Conservation (phyloP, 1,140 invertebrate species). For the Oryzaephilus surinamensis region DNA sequence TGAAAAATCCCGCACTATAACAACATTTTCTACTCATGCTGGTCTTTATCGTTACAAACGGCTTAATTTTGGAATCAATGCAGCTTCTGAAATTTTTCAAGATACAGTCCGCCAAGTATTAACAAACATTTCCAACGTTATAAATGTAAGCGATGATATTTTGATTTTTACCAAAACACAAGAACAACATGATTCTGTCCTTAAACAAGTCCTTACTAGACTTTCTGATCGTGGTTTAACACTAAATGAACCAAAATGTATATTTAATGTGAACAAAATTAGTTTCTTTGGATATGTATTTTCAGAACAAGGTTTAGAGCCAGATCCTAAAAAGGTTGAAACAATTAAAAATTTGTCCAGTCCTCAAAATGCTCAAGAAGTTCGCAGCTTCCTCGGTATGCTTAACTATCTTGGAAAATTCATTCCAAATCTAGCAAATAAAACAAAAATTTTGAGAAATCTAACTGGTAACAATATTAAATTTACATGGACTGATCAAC, state of each 20-base stretch:
- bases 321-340: slow-evolving; percentile 27
- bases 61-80: slow-evolving; percentile 25
- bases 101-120: slow-evolving; percentile 29
- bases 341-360: slow-evolving; percentile 30
- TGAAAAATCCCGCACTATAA: neutral
- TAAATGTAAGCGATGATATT: slow-evolving; percentile 32
- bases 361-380: slow-evolving; percentile 26
- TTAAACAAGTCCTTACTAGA: slow-evolving; percentile 21
- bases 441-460: slow-evolving; percentile 2
- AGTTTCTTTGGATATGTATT: slow-evolving; percentile 34
- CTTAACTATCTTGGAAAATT: slow-evolving; percentile 34
- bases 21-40: neutral
- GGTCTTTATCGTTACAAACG: slow-evolving; percentile 11
- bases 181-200: slow-evolving; percentile 22
- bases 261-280: slow-evolving; percentile 21
- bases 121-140: slow-evolving; percentile 16
- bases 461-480: neutral
- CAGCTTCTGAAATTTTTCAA: slow-evolving; percentile 33
- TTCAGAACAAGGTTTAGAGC: slow-evolving; percentile 27
- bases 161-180: slow-evolving; percentile 23
- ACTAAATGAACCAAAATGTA: slow-evolving; percentile 25
- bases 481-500: slow-evolving; percentile 1
- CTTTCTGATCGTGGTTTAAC: slow-evolving; percentile 18
- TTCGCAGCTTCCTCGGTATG: slow-evolving; percentile 32
- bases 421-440: slow-evolving; percentile 22